Base-by-base conservation (phyloP, 2,888 invertebrate genomes). In the Cantharis rustica region DNA sequence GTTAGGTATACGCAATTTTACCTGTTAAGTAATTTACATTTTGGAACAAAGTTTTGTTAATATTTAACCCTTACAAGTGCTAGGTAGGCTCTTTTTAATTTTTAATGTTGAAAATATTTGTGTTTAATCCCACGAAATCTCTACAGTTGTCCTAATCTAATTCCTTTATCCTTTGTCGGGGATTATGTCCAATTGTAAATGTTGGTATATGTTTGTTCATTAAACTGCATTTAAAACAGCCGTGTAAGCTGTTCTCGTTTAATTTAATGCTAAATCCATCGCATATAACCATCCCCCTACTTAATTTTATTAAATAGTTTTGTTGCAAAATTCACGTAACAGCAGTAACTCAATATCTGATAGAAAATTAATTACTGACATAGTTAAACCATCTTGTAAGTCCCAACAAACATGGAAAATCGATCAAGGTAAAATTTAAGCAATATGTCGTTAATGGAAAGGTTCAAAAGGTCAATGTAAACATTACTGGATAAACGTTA, bases 391-490 rank as follows among this genome's bases (percentile, higher is more conserved):
- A 10, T 66, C 64, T 66, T 66, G 64, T 17, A 66, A 66, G 17
- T 66, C n/a, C 64, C 64, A 9, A 66, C 20, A 17, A 66, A 68
- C 72, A 72, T 16, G 72, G 47, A 68, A 72, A 68, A 31, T 68
- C 68, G 61, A 61, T 68, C 72, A 68, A 47, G 23, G 68, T 23
- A 64, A 72, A 72, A 61, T 61, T 72, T 23, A 61, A 64, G 20
- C 66, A 68, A 61, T 61, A 72, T 68, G 68, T 68, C 47, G 68
- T 61, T 47, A 66, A 61, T 61, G 72, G 61, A 72, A 72, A 72
- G 68, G 72, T 72, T 72, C 47, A 66, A 61, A 23, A 61, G 26
- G 66, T 72, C 61, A 66, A 16, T 72, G 72, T 72, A 72, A 72
- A 72, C 68, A 68, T 68, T 68, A 68, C 72, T 68, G 61, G 47